phyloP scores from a whole-genome alignment of 2,888 invertebrate genomes.

The Ephialtes manifestator region DNA sequence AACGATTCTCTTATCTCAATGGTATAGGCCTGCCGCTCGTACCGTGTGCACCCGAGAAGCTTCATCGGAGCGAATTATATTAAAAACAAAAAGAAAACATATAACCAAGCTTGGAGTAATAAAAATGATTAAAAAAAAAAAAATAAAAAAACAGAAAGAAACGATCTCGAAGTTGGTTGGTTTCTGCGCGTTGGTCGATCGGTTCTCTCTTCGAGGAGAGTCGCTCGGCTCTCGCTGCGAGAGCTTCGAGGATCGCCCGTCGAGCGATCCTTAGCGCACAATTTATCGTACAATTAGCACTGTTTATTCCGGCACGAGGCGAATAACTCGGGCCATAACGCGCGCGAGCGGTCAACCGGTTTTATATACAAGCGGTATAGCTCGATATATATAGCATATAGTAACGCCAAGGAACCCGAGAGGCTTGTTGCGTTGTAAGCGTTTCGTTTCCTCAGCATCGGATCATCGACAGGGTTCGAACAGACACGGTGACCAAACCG shows the following conservation, averaged over 20 bases:
- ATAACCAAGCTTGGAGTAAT: slow-evolving; percentile 41
- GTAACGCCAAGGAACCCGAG: slow-evolving; percentile 5
- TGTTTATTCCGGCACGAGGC: slow-evolving; percentile 75
- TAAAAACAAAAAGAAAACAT: slow-evolving; percentile 36
- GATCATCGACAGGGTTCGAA: neutral
- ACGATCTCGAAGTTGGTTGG: slow-evolving; percentile 13
- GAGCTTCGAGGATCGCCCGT: slow-evolving; percentile 65
- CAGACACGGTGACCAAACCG: neutral
- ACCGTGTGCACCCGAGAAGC: slow-evolving; percentile 33
- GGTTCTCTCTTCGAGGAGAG: slow-evolving; percentile 52
- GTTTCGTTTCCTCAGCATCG: slow-evolving; percentile 6
- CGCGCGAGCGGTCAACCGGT: slow-evolving; percentile 75
- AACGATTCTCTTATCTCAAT: slow-evolving; percentile 75
- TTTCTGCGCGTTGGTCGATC: slow-evolving; percentile 47
- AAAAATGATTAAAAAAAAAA: slow-evolving; percentile 60
- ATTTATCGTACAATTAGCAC: slow-evolving; percentile 80
- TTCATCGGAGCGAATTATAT: slow-evolving; percentile 49
- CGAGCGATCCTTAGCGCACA: slow-evolving; percentile 67
- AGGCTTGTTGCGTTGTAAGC: slow-evolving; percentile 5
- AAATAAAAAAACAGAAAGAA: slow-evolving; percentile 10
- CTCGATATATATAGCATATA: slow-evolving; percentile 24
- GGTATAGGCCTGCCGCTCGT: slow-evolving; percentile 38
- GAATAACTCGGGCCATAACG: slow-evolving; percentile 75
- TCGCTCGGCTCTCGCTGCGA: slow-evolving; percentile 48
- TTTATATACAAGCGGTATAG: slow-evolving; percentile 65